Evolutionary conservation across 2,113 vertebrate species (phyloP), one percentile per base, ranked within the genome.

Genomic region (Pterocles gutturalis): DNA sequence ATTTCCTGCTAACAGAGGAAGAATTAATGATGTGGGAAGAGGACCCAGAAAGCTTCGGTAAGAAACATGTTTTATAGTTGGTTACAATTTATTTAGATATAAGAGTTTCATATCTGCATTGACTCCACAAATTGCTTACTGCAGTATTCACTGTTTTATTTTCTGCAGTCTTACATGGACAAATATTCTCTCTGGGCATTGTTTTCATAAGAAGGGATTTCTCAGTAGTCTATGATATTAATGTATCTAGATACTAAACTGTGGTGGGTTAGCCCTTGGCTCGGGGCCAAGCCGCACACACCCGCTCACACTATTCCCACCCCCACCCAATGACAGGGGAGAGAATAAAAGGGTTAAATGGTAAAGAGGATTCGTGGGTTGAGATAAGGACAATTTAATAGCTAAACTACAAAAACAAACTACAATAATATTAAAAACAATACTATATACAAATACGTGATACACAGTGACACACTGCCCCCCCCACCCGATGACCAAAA

Each of bases 1-100:
- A 99, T 98, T 99, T 99, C 93, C 98, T 99, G 43, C 97, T 99
- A 95, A 99, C 99, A 65, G 98, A 99, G 61, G 99, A 99, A 95
- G 99, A 99, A 93, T 96, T 99, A 87, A 96, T 98, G 18, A 99
- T 99, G 99, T 99, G 99, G 99, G 99, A 99, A 97, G 99, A 99
- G 94, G 99, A 99, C 93, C 99, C 99, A 12, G 99, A 99, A 98
- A 98, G 99, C 97, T 99, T 99, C 92, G 99, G 99, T 99, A 99
- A 98, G 98, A 87, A 90, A 85, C 4, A 1, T 43, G 53, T 84
- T 96, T 17, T 73, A 13, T 49, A 87, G 51, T 93, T 95, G 33
- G 4, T 33, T 60, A 60, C 60, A 65, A 16, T 76, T 57, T 78
- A 49, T 71, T 89, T 78, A 46, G 46, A 7, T 77, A 45, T 55